Conservation (phyloP, 64 coral and sea anemone species). For the Pocillopora verrucosa region DNA sequence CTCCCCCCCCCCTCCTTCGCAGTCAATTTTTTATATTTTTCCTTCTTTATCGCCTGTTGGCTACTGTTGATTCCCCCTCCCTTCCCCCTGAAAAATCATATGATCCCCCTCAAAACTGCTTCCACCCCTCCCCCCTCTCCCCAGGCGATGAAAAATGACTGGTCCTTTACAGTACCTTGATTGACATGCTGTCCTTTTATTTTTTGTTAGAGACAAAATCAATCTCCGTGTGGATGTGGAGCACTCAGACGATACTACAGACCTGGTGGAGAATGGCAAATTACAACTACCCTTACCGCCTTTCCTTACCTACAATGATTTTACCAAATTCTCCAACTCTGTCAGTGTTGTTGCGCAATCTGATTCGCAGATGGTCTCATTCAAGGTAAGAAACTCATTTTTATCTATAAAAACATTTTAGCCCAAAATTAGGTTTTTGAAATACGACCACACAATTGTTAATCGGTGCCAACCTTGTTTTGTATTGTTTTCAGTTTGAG, state of each 20-base stretch:
- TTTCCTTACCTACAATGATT: constrained; percentile 1
- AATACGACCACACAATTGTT: not conserved
- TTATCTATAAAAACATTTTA: not conserved
- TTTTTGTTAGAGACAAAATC: not conserved
- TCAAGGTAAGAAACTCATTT: constrained; percentile 7
- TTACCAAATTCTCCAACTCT: not conserved
- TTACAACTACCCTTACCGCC: constrained; percentile 23
- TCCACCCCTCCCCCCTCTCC: too few species aligned
- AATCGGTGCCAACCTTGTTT: not conserved
- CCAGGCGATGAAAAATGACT: too few species aligned
- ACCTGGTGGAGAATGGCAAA: not conserved
- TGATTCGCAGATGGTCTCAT: not conserved
- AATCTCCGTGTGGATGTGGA: not conserved
- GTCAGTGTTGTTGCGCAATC: not conserved
- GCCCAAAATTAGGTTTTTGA: not conserved
- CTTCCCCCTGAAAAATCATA: too few species aligned
- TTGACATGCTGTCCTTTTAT: not conserved
- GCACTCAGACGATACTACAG: not conserved
- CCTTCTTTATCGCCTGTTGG: too few species aligned
- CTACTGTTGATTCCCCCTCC: too few species aligned
- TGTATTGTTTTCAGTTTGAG: constrained; percentile 47
- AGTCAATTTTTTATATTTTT: too few species aligned
- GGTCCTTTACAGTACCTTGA: too few species aligned
- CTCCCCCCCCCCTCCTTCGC: too few species aligned
- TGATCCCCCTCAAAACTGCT: too few species aligned